Base-by-base conservation (phyloP, 2,113 vertebrate species). In the Eulemur macaco region DNA sequence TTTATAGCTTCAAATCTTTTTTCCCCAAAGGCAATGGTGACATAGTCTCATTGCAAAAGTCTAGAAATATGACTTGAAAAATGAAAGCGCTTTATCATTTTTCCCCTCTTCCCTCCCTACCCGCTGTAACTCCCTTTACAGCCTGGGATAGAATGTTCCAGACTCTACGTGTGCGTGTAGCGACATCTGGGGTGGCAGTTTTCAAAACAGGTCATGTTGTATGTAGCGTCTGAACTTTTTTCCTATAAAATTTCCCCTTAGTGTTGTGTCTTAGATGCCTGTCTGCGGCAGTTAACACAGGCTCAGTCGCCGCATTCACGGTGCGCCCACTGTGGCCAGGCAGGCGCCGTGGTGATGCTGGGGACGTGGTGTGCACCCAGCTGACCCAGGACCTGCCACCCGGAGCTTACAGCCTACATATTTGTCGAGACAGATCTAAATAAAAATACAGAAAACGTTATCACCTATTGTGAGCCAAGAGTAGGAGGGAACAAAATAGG, bases 281-380 rank as follows among this genome's bases (percentile, higher is more conserved):
- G 15, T 64, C 85, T 0, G 0, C 8, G 6, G 64, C 17, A 29
- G 6, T 76, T 45, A 23, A 54, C 2, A 9, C 6, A 9, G 4
- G 52, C 10, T 42, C 56, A 7, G 3, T n/a, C 45, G 8, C 56
- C 1, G 86, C 13, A 0, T 37, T 42, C 21, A n/a, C 47, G 3
- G 21, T n/a, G 34, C 34, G 20, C 11, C 39, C 11, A 0, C 50
- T 5, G 0, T 8, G 7, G 50, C 34, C 42, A 12, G 17, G 39
- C 18, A 13, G 58, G 58, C 0, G 0, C 29, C 9, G 1, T 9
- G 69, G 31, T 13, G 0, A 29, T 3, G 23, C 47, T 1, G 29
- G 37, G 54, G 68, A 9, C 25, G 17, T 15, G 10, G 23, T 0
- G 4, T 29, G 52, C 17, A 47, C n/a, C 50, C 0, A 2, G 1